Percentiles rank a stretch among this genome's conserved stretches.
phyloP scores from a whole-genome alignment of 2,888 invertebrate genomes.

The Trachelus tabidus region DNA sequence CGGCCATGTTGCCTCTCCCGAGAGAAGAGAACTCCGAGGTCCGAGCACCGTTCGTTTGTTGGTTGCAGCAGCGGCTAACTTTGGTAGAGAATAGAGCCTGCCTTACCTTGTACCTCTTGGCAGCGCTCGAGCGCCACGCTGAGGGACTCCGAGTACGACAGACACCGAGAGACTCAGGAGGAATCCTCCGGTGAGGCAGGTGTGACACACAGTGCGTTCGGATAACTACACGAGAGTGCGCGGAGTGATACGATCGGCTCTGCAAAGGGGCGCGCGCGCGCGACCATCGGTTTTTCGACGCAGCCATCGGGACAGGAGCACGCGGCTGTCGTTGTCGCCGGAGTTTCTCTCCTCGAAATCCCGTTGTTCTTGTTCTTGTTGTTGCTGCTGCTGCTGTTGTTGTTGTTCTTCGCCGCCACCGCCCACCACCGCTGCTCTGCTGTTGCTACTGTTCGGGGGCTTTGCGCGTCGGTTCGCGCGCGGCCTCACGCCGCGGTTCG shows the following conservation, averaged over 20 bases:
- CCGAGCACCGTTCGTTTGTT: slow-evolving; percentile 56
- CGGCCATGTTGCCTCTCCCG: slow-evolving; percentile 79
- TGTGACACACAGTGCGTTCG: slow-evolving; percentile 7
- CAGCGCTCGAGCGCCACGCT: background rate
- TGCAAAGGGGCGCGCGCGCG: slow-evolving; percentile 8
- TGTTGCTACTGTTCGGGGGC: no score
- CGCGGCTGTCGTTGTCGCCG: background rate
- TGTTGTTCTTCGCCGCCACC: slow-evolving; percentile 16
- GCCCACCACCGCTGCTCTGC: slow-evolving; percentile 10
- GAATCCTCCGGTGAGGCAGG: background rate
- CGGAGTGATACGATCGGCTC: slow-evolving; percentile 15
- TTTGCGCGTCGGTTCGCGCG: slow-evolving; percentile 19
- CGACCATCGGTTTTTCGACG: background rate
- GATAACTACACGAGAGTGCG: slow-evolving; percentile 10
- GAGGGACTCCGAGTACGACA: background rate
- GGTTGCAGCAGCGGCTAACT: slow-evolving; percentile 55
- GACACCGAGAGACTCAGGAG: background rate
- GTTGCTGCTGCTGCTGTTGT: no score
- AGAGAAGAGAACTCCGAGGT: slow-evolving; percentile 55
- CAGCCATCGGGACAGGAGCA: background rate
- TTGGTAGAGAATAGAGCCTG: slow-evolving; percentile 36
- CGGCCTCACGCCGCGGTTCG: slow-evolving; percentile 11
- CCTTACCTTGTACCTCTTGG: background rate
- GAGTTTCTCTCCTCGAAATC: no score
- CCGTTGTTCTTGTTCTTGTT: no score